Evolutionary conservation across 35 echinoderm and acorn worm genomes (phyloP), one percentile per base, ranked within the genome.

Genomic region (Holothuria glaberrima): DNA sequence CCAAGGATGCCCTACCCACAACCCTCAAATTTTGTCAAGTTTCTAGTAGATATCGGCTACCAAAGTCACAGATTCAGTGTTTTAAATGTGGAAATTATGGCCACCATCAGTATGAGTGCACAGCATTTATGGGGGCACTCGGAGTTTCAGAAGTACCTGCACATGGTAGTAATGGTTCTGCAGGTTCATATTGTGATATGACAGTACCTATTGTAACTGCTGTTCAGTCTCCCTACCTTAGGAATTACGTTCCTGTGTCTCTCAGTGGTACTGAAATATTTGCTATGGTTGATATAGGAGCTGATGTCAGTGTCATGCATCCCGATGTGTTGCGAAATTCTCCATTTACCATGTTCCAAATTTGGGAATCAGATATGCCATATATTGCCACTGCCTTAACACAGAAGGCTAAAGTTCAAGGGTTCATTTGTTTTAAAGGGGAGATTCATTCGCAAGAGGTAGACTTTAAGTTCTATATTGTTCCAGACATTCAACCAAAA

Each of bases 401-500:
- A 13, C 26, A 32, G 30, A 31, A 73, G 10, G 0, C 30, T 20
- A 29, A 38, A 20, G 30, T 73, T 31, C 27, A 36, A 36, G 30
- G 30, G 18, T 35, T 73, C 13, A 20, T 73, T 4, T 73, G 50
- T 32, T 31, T 33, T 35, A 32, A 73, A 21, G 26, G 31, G 26
- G n/a, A n/a, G n/a, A n/a, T n/a, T n/a, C n/a, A n/a, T n/a, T n/a
- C n/a, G n/a, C n/a, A n/a, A n/a, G n/a, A n/a, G n/a, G n/a, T n/a
- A n/a, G n/a, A n/a, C n/a, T n/a, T n/a, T n/a, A 81, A 50, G 54
- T 81, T 81, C 18, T 50, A 81, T 56, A 48, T 81, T 46, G 77
- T 81, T 7, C 77, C 77, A 25, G 77, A 30, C 9, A 59, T 81
- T 81, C 44, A 81, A 10, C 77, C 77, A 50, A n/a, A 81, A 6